Base-by-base conservation (phyloP, 2,113 vertebrate species). In the Pleuronectes platessa region DNA sequence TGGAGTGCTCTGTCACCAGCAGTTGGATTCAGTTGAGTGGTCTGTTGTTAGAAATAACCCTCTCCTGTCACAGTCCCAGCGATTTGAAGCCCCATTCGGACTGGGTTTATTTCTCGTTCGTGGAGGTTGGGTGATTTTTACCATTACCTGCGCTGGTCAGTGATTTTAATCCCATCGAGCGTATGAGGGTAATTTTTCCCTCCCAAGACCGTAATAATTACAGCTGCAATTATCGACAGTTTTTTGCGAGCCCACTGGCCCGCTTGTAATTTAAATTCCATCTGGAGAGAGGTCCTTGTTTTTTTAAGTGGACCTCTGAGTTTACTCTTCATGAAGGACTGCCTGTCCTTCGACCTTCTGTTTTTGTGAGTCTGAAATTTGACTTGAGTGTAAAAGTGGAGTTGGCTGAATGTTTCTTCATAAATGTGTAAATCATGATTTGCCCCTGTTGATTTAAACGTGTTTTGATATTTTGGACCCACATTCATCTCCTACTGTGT, bases 41-140 rank as follows among this genome's bases (percentile, higher is more conserved):
- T 37, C 66, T 68, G 58, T 68, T 63, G 70, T 61, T 45, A 45
- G 26, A 21, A 58, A 55, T 60, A 80, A 80, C 71, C 51, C 21
- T 40, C 31, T 5, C 3, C 59, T 51, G 64, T 59, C 69, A 55
- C 64, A 62, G 58, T 51, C 35, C 24, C 21, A 27, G 59, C 69
- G 60, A 58, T 31, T 35, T 78, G 47, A 71, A 53, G 62, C 7
- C 18, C 23, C 9, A 4, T 42, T 42, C 62, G 12, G 20, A 17
- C 18, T 6, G 62, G 56, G 17, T 23, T 42, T 60, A 70, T 70
- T 60, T 21, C 0, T 8, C 5, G 27, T 8, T 5, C 6, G 37
- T 14, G 55, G 42, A 71, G 68, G 23, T 49, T 7, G 40, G 56
- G 5, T 68, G 68, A 21, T 10, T 42, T 56, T 55, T 40, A 40